Evolutionary conservation across 53 echinoderm and acorn worm genomes (phyloP).

Genomic region (Glandiceps talaboti): DNA sequence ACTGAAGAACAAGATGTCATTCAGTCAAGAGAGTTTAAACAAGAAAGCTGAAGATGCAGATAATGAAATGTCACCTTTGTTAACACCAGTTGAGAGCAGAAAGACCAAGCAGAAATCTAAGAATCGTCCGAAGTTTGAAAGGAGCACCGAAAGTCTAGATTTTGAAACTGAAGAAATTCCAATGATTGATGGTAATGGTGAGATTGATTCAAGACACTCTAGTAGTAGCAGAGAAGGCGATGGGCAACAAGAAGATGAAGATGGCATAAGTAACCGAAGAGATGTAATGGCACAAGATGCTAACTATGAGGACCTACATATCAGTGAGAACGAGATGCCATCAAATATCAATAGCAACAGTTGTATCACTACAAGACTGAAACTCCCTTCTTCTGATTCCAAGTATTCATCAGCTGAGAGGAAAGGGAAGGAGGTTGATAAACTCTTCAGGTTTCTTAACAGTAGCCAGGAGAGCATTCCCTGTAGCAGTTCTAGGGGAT

Average conservation of each 20-base stretch:
- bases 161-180: constrained; percentile 1
- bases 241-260: constrained; percentile 9
- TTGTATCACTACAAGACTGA: background rate
- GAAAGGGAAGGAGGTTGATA: background rate
- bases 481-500: background rate
- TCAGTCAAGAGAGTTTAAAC: constrained; percentile 1
- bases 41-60: background rate
- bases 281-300: background rate
- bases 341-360: background rate
- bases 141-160: constrained; percentile 7
- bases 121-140: background rate
- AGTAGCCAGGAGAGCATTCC: background rate
- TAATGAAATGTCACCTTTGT: background rate
- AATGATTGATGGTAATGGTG: background rate
- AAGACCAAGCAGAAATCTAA: background rate
- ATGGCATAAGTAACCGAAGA: background rate
- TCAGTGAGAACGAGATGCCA: background rate
- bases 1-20: constrained; percentile 6
- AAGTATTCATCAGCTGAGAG: background rate
- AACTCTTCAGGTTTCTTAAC: background rate
- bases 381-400: background rate
- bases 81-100: constrained; percentile 2
- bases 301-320: background rate
- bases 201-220: background rate
- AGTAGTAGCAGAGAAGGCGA: background rate